phyloP scores from a whole-genome alignment of 2,113 vertebrate species.

The Pionites leucogaster region DNA sequence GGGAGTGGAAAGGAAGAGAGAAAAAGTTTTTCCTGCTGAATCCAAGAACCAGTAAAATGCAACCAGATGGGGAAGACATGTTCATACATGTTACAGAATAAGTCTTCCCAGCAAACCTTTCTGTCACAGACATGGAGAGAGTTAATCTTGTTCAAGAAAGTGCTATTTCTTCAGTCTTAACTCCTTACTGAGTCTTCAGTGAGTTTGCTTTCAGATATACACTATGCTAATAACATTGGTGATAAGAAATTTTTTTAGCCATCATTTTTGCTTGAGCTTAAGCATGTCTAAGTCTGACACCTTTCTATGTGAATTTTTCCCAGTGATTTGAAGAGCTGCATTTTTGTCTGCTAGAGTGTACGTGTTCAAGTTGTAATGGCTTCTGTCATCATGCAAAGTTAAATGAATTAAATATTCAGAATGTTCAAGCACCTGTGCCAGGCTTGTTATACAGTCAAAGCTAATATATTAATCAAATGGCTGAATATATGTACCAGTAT shows the following conservation, averaged over 20 bases:
- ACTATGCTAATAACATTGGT: not conserved
- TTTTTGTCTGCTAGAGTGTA: conserved; percentile 7
- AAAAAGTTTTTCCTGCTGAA: not conserved
- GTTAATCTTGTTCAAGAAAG: not conserved
- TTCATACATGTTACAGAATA: not conserved
- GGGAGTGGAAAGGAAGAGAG: not conserved
- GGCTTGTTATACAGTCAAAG: conserved; percentile 25
- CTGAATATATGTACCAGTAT: conserved; percentile 31
- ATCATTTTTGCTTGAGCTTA: not conserved
- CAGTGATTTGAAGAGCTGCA: not conserved
- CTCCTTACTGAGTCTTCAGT: not conserved
- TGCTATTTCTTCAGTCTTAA: not conserved
- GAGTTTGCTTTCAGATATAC: not conserved
- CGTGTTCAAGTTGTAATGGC: not conserved
- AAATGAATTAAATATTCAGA: conserved; percentile 51
- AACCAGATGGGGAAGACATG: not conserved
- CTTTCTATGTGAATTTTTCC: not conserved
- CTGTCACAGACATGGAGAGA: not conserved
- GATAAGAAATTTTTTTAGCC: not conserved
- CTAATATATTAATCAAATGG: conserved; percentile 52
- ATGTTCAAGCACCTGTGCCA: not conserved
- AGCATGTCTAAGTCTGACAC: not conserved
- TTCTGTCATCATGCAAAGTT: conserved; percentile 26
- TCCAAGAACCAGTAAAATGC: not conserved
- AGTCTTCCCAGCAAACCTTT: not conserved